Evolutionary conservation across 92 coral and sea anemone species (phyloP), one percentile per base, ranked within the genome.

Genomic region (Hydrozoanthus gracilis): DNA sequence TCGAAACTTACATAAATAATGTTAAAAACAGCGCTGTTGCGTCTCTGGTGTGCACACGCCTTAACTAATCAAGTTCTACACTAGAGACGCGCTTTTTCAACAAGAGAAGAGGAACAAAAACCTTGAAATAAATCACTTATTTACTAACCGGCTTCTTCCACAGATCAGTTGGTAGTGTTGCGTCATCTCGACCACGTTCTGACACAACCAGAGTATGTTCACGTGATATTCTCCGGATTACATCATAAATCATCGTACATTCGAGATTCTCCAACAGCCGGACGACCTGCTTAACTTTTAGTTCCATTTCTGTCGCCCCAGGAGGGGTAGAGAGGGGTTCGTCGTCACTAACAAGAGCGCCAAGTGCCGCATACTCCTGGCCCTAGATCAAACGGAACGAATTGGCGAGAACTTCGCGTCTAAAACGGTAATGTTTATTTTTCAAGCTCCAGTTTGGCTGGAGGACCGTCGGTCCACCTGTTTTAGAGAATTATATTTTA

Each of bases 261-360:
- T 96, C 99, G 44, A 96, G 89, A 88, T 95, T 95, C 88, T 96
- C 99, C 44, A 96, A 87, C 52, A 96, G 86, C 54, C 99, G 91
- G 46, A 96, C 88, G 15, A 96, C 99, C 95, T 96, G 99, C 83
- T 96, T 96, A 58, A 96, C 92, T 88, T 96, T 96, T 73, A 96
- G 94, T 58, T 96, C 99, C 98, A 96, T 96, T 80, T 96, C 99
- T n/a, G 99, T 93, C 3, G 99, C 83, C 58, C 98, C 96, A 46
- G 96, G 95, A 61, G 99, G 99, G 27, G 96, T 88, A 88, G 99
- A 89, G 93, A 96, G 93, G 20, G 98, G 99, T 67, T 96, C 99
- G 51, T 96, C 99, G 76, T 96, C 99, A 83, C 93, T 93, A 39
- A 96, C 98, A 15, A 93, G 88, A 1, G 98, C 95, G n/a, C 98